Conservation (phyloP, 2,888 invertebrate species). For the Clitarchus hookeri region DNA sequence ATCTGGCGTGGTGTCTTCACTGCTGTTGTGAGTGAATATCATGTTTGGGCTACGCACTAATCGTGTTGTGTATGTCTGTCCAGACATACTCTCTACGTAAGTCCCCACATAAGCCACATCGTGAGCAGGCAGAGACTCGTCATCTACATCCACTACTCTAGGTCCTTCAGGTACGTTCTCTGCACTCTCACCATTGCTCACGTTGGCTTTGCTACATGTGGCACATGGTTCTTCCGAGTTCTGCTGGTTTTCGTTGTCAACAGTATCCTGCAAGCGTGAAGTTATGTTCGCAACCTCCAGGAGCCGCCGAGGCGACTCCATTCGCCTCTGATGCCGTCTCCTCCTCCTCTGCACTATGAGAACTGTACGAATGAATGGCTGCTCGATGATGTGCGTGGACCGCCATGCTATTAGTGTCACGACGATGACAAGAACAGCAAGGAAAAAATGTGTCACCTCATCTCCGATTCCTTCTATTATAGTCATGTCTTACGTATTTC, state of each 20-base stretch:
- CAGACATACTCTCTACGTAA: neutral
- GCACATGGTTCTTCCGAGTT: constrained; percentile 47
- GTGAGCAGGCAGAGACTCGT: neutral
- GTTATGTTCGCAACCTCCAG: constrained; percentile 33
- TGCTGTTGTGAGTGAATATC: constrained; percentile 29
- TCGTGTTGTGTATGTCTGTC: neutral
- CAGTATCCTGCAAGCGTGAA: neutral
- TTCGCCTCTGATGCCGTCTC: constrained; percentile 52
- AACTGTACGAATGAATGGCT: constrained; percentile 70
- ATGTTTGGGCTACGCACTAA: neutral
- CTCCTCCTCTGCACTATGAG: constrained; percentile 65
- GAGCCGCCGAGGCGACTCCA: constrained; percentile 35
- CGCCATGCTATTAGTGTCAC: constrained; percentile 72
- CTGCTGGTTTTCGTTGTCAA: constrained; percentile 50
- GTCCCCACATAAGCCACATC: neutral
- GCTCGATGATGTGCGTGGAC: constrained; percentile 75
- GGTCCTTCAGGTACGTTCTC: neutral
- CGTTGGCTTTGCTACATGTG: neutral
- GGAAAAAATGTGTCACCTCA: constrained; percentile 77
- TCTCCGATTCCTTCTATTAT: constrained; percentile 83
- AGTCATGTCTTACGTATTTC: constrained; percentile 60
- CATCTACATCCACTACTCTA: neutral
- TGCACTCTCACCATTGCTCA: neutral
- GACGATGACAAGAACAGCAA: constrained; percentile 62
- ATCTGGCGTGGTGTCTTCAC: constrained; percentile 39